These are phyloP conservation scores for Rotaria magnacalcarata DNA, from an alignment of 2,888 invertebrate species.

Conservation along the genomic window DNA sequence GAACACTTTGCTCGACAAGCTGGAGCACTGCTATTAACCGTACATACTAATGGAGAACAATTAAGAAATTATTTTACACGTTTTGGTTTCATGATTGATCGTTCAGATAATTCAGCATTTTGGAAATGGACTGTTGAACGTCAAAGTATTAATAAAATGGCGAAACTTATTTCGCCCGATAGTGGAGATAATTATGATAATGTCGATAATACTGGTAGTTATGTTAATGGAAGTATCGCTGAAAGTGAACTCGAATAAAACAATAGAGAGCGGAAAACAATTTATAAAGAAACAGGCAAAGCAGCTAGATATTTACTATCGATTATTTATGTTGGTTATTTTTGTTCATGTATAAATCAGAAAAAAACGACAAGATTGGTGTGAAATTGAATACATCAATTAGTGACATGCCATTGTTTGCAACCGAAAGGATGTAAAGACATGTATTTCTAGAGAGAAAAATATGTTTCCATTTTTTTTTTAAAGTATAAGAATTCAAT, in stretches of 20 bases:
- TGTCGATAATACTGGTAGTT: not conserved
- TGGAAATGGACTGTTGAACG: constrained; percentile 20
- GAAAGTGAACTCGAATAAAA: not conserved
- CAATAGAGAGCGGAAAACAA: not conserved
- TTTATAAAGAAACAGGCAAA: not conserved
- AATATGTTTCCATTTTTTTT: no score
- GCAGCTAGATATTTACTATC: not conserved
- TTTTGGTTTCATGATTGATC: not conserved
- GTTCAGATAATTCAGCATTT: constrained; percentile 6
- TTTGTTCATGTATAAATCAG: not conserved
- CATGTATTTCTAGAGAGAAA: no score
- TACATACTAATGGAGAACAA: not conserved
- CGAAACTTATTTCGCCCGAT: not conserved
- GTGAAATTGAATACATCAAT: no score
- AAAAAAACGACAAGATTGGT: no score
- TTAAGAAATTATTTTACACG: constrained; percentile 8
- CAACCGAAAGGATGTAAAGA: no score
- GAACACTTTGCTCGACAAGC: constrained; percentile 15
- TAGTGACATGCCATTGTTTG: no score
- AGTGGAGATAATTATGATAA: no score
- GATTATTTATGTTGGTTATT: not conserved
- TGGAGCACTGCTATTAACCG: not conserved
- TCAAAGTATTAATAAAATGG: not conserved
- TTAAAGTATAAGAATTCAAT: no score
- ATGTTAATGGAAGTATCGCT: not conserved